A percentile compares a stretch with the other conserved stretches of the same genome.
Conservation (phyloP, 2,113 vertebrate species). For the Rhynchomys soricoides region DNA sequence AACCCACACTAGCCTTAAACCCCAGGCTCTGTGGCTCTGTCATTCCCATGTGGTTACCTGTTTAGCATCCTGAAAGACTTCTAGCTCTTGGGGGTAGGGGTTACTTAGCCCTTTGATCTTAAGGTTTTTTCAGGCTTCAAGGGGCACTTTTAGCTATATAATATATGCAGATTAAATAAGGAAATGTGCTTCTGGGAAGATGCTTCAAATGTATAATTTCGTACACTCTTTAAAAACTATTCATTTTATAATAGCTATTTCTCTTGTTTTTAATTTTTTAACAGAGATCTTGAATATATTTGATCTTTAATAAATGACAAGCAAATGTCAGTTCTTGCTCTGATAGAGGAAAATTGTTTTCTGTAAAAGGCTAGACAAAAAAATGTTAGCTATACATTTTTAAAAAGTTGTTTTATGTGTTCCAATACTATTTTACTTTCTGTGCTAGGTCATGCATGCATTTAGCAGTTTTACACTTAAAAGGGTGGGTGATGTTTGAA, state of each 20-base stretch:
- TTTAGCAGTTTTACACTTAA: slow-evolving; percentile 69
- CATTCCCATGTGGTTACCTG: neutral
- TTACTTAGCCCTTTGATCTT: slow-evolving; percentile 48
- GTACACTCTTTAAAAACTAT: slow-evolving; percentile 28
- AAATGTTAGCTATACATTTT: slow-evolving; percentile 42
- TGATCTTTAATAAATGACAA: slow-evolving; percentile 54
- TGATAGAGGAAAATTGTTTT: slow-evolving; percentile 42
- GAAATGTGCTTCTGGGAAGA: slow-evolving; percentile 44
- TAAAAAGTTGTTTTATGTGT: slow-evolving; percentile 11
- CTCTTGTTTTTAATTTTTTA: neutral
- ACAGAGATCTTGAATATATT: slow-evolving; percentile 56
- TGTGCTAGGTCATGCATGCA: slow-evolving; percentile 69
- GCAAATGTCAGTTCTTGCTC: slow-evolving; percentile 45
- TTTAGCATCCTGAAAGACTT: slow-evolving; percentile 4
- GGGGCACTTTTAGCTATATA: slow-evolving; percentile 1
- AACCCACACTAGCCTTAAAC: neutral
- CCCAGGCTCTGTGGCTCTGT: neutral
- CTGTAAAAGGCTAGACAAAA: slow-evolving; percentile 22
- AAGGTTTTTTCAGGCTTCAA: slow-evolving; percentile 19
- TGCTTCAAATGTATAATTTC: slow-evolving; percentile 21
- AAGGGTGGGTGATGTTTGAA: slow-evolving; percentile 66
- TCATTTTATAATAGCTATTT: slow-evolving; percentile 56
- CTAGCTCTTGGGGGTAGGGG: neutral
- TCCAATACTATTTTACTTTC: slow-evolving; percentile 59
- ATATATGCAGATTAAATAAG: slow-evolving; percentile 51